phyloP scores from a whole-genome alignment of 2,888 invertebrate species.

The Prosapia bicincta region DNA sequence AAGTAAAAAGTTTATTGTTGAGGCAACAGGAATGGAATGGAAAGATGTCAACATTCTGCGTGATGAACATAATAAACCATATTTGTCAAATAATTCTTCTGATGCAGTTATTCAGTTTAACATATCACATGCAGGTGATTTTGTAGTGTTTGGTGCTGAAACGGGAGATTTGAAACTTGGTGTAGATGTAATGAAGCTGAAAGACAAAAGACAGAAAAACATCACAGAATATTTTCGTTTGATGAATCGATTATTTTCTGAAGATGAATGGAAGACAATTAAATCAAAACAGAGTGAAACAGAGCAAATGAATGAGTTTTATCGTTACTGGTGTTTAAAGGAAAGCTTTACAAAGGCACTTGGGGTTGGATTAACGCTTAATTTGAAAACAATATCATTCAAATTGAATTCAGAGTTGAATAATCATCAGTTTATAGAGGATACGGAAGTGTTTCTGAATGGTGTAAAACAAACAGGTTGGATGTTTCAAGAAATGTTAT shows the following conservation, averaged over 20 bases:
- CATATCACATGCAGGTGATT: conserved; percentile 89
- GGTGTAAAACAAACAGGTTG: conserved; percentile 58
- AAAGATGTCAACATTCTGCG: conserved; percentile 61
- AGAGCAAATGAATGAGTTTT: conserved; percentile 75
- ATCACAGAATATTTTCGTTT: conserved; percentile 78
- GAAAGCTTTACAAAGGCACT: conserved; percentile 92
- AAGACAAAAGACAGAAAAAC: conserved; percentile 60
- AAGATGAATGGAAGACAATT: conserved; percentile 76
- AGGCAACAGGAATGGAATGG: conserved; percentile 60
- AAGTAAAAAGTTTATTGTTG: conserved; percentile 70
- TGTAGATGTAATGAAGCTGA: conserved; percentile 81
- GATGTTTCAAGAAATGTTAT: conserved; percentile 74
- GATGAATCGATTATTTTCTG: conserved; percentile 83
- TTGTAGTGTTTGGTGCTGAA: conserved; percentile 76
- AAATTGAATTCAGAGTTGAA: conserved; percentile 54
- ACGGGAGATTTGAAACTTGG: conserved; percentile 55
- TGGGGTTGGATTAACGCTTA: conserved; percentile 78
- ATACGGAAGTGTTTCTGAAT: conserved; percentile 64
- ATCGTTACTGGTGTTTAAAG: conserved; percentile 89
- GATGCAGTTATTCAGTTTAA: conserved; percentile 63
- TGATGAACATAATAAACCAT: conserved; percentile 69
- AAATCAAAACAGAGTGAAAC: conserved; percentile 52
- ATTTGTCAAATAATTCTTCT: conserved; percentile 48
- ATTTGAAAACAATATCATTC: conserved; percentile 75
- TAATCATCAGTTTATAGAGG: conserved; percentile 49